Evolutionary conservation across 2,888 invertebrate genomes (phyloP), one percentile per base, ranked within the genome.

Genomic region (Brenthis daphne): DNA sequence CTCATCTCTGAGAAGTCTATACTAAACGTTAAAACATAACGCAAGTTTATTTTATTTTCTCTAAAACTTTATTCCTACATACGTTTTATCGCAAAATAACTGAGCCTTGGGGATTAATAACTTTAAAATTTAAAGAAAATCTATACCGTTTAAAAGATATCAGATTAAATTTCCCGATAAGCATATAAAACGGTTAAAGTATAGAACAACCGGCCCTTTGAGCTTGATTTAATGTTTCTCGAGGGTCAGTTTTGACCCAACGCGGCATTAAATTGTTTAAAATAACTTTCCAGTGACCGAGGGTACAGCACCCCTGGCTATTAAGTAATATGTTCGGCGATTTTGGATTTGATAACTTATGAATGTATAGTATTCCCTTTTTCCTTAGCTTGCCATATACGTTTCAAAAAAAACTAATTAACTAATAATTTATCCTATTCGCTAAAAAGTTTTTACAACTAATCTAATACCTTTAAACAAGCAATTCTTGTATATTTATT

Each of bases 121-220:
- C 80, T 83, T 88, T 89, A 82, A 82, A 85, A 86, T 84, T 87
- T 86, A 89, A 90, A 88, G 86, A 85, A 88, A 86, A 80, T 75
- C 76, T 70, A 82, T 80, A 79, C 85, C 86, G 83, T 81, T 85
- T 82, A 77, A 80, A 67, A 73, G 81, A 80, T 84, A 82, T 75
- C 76, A 84, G 84, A 87, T 89, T 81, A 75, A 82, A 84, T 85
- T 85, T 84, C 69, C 80, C 78, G 90, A 89, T 90, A 89, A 83
- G 79, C 80, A 68, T 69, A 77, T 79, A 79, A 81, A 83, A 82
- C 82, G 82, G 82, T 84, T 83, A 80, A 80, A 80, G 79, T 77
- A 84, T 82, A 79, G 76, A 80, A 80, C 79, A 79, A 77, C 73
- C 76, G 70, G 73, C 73, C 81, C 77, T 82, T 78, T 79, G 75